Conservation (phyloP, 1,140 invertebrate genomes). For the Drosophila funebris region DNA sequence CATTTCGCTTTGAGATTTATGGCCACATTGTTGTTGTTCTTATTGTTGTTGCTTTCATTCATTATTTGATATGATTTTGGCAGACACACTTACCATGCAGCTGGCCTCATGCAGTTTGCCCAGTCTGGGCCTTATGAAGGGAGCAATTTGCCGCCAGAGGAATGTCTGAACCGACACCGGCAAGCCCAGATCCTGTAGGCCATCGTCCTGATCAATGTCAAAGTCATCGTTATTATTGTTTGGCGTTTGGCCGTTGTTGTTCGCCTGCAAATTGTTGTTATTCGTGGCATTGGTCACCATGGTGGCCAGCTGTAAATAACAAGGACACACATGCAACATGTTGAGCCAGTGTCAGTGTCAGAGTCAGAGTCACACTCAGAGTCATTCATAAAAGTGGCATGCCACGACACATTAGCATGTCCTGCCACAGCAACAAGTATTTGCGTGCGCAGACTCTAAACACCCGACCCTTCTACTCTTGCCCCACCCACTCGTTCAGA, state of each 20-base stretch:
- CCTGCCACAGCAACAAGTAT: slow-evolving; percentile 65
- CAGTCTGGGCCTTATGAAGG: slow-evolving; percentile 95
- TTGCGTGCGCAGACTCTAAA: slow-evolving; percentile 75
- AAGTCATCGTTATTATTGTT: slow-evolving; percentile 83
- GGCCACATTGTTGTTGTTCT: background rate
- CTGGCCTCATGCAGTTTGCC: slow-evolving; percentile 98
- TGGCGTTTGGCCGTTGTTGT: slow-evolving; percentile 78
- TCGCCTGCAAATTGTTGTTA: slow-evolving; percentile 70
- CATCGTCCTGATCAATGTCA: slow-evolving; percentile 85
- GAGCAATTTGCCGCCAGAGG: slow-evolving; percentile 98
- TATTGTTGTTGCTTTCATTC: background rate
- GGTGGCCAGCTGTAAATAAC: slow-evolving; percentile 59
- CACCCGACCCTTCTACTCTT: background rate
- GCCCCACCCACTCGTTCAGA: background rate
- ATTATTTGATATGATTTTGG: background rate
- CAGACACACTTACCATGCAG: slow-evolving; percentile 92
- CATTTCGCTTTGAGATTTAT: slow-evolving; percentile 11
- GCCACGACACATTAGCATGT: slow-evolving; percentile 17
- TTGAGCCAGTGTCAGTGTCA: slow-evolving; percentile 30
- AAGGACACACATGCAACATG: slow-evolving; percentile 36
- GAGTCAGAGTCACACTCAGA: background rate
- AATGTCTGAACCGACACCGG: slow-evolving; percentile 99
- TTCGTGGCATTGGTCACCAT: slow-evolving; percentile 77
- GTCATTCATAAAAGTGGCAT: slow-evolving; percentile 64
- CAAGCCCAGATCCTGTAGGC: slow-evolving; percentile 89